Evolutionary conservation across 2,113 vertebrate genomes (phyloP), one percentile per base, ranked within the genome.

Genomic region (Lophius piscatorius): DNA sequence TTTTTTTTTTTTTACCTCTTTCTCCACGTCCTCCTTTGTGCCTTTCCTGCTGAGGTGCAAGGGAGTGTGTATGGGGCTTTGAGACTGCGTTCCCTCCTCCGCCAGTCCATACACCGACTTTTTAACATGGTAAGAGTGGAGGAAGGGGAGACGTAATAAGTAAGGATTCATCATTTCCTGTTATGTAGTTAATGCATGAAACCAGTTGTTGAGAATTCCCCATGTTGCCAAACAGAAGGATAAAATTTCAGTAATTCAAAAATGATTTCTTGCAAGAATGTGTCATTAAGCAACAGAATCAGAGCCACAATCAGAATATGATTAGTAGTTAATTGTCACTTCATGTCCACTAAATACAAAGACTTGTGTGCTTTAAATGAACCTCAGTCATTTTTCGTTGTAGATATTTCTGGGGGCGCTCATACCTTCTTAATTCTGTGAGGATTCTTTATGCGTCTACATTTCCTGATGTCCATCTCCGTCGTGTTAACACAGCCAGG

Each of bases 391-490:
- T 12, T 12, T 12, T 35, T 6, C 3, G 13, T 12, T 12, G 33
- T 13, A 12, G 5, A 13, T 35, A 2, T 35, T 28, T 28, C 4
- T 28, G 3, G n/a, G n/a, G 2, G 5, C 23, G 8, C n/a, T 51
- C 56, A 0, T 69, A 97, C 97, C 95, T 98, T 99, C 88, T 98
- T 99, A 63, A 98, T 94, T 74, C 94, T 92, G 36, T 98, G 95
- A 9, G 97, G 96, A 72, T 98, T 98, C 90, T 98, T 99, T 92
- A 99, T 93, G 62, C 96, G 94, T 47, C 97, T 93, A 36, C 96
- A 99, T 83, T 99, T 99, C 85, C 97, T 93, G 86, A 99, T 99
- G 80, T 99, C 97, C 97, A 99, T 98, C 89, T 99, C 97, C 18
- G 97, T 99, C 70, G 95, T 98, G 87, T 99, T 99, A 49, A 99